Evolutionary conservation across 2,113 vertebrate genomes (phyloP).

Genomic region (Sterrhoptilus dennistouni): DNA sequence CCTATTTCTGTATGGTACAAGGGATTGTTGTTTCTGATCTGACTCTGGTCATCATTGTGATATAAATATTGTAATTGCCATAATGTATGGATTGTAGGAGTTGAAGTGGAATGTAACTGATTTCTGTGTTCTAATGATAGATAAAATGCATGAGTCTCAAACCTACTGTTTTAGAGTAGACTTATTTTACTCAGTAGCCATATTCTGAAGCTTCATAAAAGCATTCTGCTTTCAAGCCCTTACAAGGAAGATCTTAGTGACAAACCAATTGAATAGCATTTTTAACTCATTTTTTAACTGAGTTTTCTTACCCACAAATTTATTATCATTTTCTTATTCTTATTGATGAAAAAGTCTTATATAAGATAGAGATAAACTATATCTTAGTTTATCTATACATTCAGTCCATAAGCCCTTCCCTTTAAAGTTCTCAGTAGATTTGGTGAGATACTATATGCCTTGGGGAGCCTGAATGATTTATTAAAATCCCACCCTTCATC

Average conservation of each 20-base stretch:
- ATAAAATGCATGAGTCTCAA: neutral
- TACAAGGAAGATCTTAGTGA: neutral
- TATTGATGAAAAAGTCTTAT: neutral
- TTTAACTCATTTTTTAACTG: neutral
- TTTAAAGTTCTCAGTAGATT: constrained; percentile 37
- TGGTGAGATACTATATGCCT: neutral
- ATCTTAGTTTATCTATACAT: constrained; percentile 37
- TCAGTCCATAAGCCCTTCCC: constrained; percentile 7
- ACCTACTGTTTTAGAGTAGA: neutral
- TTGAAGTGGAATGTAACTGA: neutral
- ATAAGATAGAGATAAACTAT: neutral
- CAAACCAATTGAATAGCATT: neutral
- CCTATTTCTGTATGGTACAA: neutral
- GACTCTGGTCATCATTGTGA: neutral
- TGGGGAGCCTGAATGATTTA: constrained; percentile 43
- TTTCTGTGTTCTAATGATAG: neutral
- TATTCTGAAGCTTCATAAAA: neutral
- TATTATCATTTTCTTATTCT: neutral
- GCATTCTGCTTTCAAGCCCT: neutral
- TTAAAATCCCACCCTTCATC: constrained; percentile 52
- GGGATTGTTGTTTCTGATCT: neutral
- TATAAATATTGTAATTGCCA: neutral
- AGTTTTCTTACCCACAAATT: neutral
- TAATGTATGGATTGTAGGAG: neutral
- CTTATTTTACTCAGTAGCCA: neutral